Evolutionary conservation across 1,140 invertebrate species (phyloP).

Genomic region (Elymnias hypermnestra): DNA sequence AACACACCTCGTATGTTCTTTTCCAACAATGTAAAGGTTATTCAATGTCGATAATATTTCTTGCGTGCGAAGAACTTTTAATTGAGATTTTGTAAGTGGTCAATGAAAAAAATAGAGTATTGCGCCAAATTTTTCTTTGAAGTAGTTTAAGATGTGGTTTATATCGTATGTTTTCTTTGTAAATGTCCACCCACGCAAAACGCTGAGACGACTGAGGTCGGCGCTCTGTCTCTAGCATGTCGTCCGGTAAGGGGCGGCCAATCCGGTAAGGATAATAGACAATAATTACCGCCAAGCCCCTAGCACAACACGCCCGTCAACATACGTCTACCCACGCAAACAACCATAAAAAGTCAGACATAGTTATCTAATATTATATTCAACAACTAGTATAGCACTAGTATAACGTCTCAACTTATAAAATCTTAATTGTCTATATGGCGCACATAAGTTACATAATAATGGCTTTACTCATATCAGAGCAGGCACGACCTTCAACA

Average conservation of each 20-base stretch:
- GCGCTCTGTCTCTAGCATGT: conserved; percentile 25
- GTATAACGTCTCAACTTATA: no score
- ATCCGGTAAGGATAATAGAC: conserved; percentile 38
- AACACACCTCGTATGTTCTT: no score
- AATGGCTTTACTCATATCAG: no score
- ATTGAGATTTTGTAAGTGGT: not conserved
- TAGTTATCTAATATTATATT: no score
- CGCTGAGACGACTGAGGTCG: conserved; percentile 38
- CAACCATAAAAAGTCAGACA: conserved; percentile 27
- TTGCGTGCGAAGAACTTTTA: not conserved
- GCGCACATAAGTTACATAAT: no score
- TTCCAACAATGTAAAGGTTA: not conserved
- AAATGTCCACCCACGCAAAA: conserved; percentile 38
- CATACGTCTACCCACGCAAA: conserved; percentile 31
- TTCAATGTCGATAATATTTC: not conserved
- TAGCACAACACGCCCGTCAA: conserved; percentile 19
- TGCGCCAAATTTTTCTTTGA: conserved; percentile 21
- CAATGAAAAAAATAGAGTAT: conserved; percentile 6
- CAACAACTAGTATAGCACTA: no score
- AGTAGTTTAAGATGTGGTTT: conserved; percentile 12
- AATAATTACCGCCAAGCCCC: conserved; percentile 43
- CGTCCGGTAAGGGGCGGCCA: conserved; percentile 31
- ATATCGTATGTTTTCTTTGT: conserved; percentile 22
- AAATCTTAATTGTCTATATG: no score
- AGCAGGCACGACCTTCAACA: no score